Evolutionary conservation across 2,113 vertebrate species (phyloP), one percentile per base, ranked within the genome.

Genomic region (Alces alces): DNA sequence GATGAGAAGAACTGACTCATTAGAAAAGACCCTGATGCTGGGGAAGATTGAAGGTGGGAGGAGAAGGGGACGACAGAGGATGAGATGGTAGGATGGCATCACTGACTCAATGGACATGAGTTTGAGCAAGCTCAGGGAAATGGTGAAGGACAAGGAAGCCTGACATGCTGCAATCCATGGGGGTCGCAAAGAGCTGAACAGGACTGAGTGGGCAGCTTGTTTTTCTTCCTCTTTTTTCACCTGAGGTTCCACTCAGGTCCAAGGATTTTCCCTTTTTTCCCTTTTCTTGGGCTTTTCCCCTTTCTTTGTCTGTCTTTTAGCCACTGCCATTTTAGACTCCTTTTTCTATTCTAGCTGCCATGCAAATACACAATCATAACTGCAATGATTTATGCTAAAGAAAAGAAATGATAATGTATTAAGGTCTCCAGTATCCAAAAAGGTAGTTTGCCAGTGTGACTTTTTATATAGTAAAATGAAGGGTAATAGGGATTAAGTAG

Each of bases 161-260:
- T 70, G n/a, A 9, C 9, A 70, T 23, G 64, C 64, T 70, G 19
- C n/a, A 36, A 19, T 23, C 9, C 64, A 36, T 23, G n/a, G n/a
- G n/a, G n/a, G n/a, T 70, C 1, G 0, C n/a, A 70, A 70, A 36
- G 19, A 23, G 64, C 1, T 70, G 64, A 9, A 70, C n/a, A 70
- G 64, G 64, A 70, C 64, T 6, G 19, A 70, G 9, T 0, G 11
- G 36, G n/a, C 21, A 43, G 36, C 43, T 43, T 73, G 70, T 73
- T 73, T 43, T 73, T 73, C 70, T 25, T 73, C 11, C 70, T 39
- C 36, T 73, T 73, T 73, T 73, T 73, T 43, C 36, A 73, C 36
- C 70, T 73, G 70, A 73, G 21, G 11, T 23, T 73, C 11, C 21
- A 43, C 36, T 73, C 36, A 39, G 36, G 36, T 73, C 21, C 21